Percentiles rank a stretch among this genome's conserved stretches.
Conservation (phyloP, 2,888 invertebrate species). For the Stenotaenia linearis region DNA sequence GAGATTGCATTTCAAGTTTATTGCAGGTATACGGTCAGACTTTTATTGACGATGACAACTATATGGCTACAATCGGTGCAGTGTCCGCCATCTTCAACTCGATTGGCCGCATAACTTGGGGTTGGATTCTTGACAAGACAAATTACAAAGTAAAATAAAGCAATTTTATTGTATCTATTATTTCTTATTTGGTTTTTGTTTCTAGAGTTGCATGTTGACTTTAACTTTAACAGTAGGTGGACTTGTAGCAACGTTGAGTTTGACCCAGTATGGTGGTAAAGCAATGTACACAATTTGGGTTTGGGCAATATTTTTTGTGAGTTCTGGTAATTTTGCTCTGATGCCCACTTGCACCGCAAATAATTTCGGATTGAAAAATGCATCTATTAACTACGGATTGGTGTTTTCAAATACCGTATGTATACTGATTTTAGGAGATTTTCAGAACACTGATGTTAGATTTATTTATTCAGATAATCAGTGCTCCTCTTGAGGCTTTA, state of each 20-base stretch:
- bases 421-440: constrained; percentile 30
- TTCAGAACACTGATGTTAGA: too few relatives aligned
- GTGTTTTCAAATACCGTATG: constrained; percentile 43
- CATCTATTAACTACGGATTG: constrained; percentile 45
- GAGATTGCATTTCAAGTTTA: too few relatives aligned
- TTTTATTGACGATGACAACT: constrained; percentile 51
- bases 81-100: constrained; percentile 51
- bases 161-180: background rate
- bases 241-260: constrained; percentile 40
- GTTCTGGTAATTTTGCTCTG: constrained; percentile 45
- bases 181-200: constrained; percentile 12
- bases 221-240: constrained; percentile 36
- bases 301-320: constrained; percentile 44
- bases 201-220: constrained; percentile 40
- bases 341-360: constrained; percentile 46
- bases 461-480: constrained; percentile 1
- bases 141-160: constrained; percentile 47
- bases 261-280: constrained; percentile 41
- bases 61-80: constrained; percentile 50
- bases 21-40: constrained; percentile 47
- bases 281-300: constrained; percentile 44
- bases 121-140: constrained; percentile 47
- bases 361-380: constrained; percentile 44
- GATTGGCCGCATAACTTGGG: constrained; percentile 50
- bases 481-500: constrained; percentile 40